Evolutionary conservation across 1,140 invertebrate species (phyloP).

Genomic region (Euura lappo): DNA sequence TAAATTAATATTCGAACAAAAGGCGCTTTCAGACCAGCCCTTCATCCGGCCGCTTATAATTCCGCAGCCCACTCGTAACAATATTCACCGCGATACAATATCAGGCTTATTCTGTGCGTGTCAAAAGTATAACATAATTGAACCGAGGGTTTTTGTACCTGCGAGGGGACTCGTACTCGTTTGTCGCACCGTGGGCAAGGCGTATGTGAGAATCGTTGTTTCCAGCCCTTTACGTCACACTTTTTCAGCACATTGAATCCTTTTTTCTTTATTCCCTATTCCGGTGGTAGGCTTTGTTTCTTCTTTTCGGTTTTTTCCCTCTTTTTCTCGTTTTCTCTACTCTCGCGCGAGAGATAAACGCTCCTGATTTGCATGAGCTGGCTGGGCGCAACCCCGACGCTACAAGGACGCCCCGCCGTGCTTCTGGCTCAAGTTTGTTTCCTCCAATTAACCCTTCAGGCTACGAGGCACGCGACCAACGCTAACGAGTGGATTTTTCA

Average conservation of each 20-base stretch:
- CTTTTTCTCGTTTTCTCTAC: constrained; percentile 29
- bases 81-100: no score
- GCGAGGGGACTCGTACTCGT: no score
- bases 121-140: no score
- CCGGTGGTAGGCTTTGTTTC: background rate
- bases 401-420: constrained; percentile 16
- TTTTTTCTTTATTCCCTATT: no score
- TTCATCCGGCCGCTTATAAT: no score
- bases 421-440: constrained; percentile 56
- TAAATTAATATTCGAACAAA: no score
- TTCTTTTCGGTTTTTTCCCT: constrained; percentile 14
- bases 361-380: constrained; percentile 44
- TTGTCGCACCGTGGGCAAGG: background rate
- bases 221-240: background rate
- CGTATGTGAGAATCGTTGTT: background rate
- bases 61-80: no score
- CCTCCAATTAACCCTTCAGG: constrained; percentile 60
- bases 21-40: no score
- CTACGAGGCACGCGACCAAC: constrained; percentile 53
- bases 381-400: constrained; percentile 14
- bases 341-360: constrained; percentile 38
- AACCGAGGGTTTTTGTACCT: no score
- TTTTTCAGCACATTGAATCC: no score
- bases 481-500: constrained; percentile 59
- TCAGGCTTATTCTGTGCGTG: no score